phyloP scores from a whole-genome alignment of 2,797 vertebrate species.

The Perodicticus potto region DNA sequence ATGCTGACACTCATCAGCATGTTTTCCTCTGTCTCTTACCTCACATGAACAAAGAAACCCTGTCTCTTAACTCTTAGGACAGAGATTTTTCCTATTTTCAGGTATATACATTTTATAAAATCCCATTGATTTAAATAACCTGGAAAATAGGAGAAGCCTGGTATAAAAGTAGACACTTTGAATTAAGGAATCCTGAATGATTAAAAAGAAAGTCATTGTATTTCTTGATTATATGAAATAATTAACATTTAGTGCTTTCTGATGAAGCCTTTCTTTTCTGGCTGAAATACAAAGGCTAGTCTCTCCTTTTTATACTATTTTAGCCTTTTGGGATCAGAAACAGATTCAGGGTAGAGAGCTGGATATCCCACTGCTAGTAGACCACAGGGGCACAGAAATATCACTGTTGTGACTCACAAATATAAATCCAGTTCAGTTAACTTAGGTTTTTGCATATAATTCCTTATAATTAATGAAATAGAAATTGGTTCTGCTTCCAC shows the following conservation, averaged over 20 bases:
- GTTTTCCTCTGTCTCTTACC: neutral
- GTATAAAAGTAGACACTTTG: neutral
- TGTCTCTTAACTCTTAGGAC: neutral
- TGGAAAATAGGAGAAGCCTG: neutral
- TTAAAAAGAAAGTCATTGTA: neutral
- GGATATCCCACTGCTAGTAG: neutral
- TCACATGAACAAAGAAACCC: neutral
- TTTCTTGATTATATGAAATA: conserved; percentile 30
- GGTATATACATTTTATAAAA: neutral
- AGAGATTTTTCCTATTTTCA: neutral
- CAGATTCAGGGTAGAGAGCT: neutral
- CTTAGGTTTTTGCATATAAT: neutral
- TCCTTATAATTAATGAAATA: neutral
- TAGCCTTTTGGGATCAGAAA: neutral
- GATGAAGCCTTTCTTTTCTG: neutral
- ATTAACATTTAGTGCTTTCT: neutral
- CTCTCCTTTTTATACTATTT: neutral
- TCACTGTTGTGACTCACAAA: neutral
- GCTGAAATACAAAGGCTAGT: neutral
- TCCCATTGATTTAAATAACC: neutral
- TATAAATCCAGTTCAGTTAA: neutral
- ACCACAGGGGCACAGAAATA: neutral
- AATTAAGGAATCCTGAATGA: neutral
- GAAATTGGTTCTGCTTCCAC: neutral
- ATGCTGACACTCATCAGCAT: rapidly evolving